A percentile compares a stretch with the other conserved stretches of the same genome.
Evolutionary conservation across 2,797 vertebrate genomes (phyloP).

Genomic region (Mormyrus hasselquistii): DNA sequence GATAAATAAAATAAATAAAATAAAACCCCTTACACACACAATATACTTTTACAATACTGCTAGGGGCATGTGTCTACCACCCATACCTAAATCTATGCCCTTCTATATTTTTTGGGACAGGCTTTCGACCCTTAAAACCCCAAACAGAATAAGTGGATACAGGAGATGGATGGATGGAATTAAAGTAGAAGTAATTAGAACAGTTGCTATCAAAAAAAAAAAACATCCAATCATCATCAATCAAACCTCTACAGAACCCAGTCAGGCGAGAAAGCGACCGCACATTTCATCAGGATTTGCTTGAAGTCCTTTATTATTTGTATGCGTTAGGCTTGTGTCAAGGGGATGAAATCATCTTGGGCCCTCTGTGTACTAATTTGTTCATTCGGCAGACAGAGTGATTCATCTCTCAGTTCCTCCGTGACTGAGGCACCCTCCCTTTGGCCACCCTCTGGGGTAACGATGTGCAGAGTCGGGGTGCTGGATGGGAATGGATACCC

Average conservation of each 20-base stretch:
- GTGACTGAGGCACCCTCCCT: not conserved
- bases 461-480: not conserved
- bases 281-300: not conserved
- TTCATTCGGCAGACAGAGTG: not conserved
- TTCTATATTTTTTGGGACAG: not conserved
- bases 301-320: not conserved
- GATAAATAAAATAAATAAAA: too few species aligned
- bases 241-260: not conserved
- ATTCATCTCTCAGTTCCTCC: not conserved
- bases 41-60: not conserved
- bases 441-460: not conserved
- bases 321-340: not conserved
- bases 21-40: not conserved
- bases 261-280: not conserved
- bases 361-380: not conserved
- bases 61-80: not conserved
- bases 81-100: not conserved
- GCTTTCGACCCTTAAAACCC: not conserved
- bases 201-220: not conserved
- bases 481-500: not conserved
- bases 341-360: not conserved
- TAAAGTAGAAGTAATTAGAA: not conserved
- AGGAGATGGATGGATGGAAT: not conserved
- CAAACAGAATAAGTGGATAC: not conserved
- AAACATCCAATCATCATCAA: not conserved